These are phyloP conservation scores for Bubo blakistoni DNA, from an alignment of 2,113 vertebrate genomes.

Conservation along the genomic window DNA sequence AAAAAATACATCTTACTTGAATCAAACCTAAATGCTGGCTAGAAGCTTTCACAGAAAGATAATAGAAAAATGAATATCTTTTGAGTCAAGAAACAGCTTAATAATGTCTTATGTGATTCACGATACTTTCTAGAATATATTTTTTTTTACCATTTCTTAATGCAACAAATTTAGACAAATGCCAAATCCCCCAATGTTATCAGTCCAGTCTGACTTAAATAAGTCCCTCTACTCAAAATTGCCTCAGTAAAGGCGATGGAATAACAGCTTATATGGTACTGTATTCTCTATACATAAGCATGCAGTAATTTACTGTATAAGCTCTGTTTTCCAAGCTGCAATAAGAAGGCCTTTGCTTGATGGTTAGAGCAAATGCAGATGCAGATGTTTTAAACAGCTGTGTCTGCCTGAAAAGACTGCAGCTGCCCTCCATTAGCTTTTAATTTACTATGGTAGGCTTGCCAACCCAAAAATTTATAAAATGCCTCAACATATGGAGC, in stretches of 20 bases:
- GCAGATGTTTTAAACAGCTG: neutral
- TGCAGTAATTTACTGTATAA: neutral
- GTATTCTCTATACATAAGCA: neutral
- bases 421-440: neutral
- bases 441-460: neutral
- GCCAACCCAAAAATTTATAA: neutral
- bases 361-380: neutral
- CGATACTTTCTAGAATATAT: accelerated
- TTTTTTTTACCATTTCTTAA: neutral
- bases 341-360: neutral
- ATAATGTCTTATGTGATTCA: neutral
- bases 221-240: neutral
- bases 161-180: neutral
- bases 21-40: neutral
- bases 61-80: neutral
- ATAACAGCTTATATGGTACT: accelerated
- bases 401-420: neutral
- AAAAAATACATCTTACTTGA: neutral
- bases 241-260: neutral
- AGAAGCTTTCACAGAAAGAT: neutral
- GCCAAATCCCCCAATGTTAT: neutral
- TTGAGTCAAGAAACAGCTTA: neutral
- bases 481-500: neutral
- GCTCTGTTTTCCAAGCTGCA: neutral
- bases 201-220: neutral